Conservation (phyloP, 2,113 vertebrate species). For the Pseudolaguvia tuberculata region DNA sequence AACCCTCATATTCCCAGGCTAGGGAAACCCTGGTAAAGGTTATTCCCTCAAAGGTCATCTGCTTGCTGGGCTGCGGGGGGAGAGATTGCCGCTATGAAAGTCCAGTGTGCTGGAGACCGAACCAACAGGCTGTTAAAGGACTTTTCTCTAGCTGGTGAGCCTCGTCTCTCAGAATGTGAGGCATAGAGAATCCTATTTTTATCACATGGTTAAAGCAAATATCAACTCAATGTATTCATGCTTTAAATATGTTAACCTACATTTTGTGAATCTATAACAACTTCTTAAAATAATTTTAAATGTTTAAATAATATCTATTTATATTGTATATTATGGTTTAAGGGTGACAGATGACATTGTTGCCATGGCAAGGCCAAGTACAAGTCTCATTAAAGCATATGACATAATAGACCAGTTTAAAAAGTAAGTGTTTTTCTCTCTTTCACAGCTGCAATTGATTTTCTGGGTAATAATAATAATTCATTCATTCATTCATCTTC, state of each 20-base stretch:
- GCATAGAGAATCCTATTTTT: not conserved
- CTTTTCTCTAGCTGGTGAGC: constrained; percentile 74
- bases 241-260: not conserved
- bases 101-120: constrained; percentile 68
- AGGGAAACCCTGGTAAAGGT: constrained; percentile 73
- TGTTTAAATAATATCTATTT: not conserved
- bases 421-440: constrained; percentile 55
- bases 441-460: not conserved
- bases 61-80: constrained; percentile 72
- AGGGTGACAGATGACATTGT: constrained; percentile 77
- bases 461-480: not conserved
- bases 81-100: constrained; percentile 74
- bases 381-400: constrained; percentile 66
- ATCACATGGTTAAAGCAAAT: not conserved
- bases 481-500: too few species aligned
- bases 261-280: not conserved
- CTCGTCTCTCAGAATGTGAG: not conserved
- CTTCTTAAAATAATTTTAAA: not conserved
- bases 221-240: not conserved
- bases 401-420: constrained; percentile 74
- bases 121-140: constrained; percentile 71
- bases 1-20: constrained; percentile 71
- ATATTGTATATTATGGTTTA: not conserved
- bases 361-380: constrained; percentile 73
- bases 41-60: constrained; percentile 71